phyloP scores from a whole-genome alignment of 2,113 vertebrate species.

The Rhabdomys dilectus region DNA sequence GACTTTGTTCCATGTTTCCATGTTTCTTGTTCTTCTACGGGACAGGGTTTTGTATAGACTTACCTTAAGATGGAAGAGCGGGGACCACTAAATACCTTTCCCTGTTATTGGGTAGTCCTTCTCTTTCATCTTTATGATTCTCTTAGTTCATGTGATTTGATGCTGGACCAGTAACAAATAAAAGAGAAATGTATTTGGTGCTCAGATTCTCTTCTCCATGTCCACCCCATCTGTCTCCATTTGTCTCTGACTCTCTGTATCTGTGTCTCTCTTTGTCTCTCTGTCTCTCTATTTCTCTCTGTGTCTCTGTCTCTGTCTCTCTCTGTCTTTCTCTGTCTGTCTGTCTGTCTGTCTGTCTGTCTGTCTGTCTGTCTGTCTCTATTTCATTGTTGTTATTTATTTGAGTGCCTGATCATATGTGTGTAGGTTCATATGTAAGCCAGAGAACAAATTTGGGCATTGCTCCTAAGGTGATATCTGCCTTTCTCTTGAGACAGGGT shows the following conservation, averaged over 20 bases:
- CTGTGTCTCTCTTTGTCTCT: background rate
- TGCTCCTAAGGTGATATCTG: background rate
- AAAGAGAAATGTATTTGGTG: background rate
- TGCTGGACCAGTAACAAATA: background rate
- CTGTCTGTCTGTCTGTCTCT: background rate
- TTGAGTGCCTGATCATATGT: background rate
- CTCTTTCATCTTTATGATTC: background rate
- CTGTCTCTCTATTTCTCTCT: too few relatives aligned
- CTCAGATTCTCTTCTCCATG: background rate
- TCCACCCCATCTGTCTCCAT: background rate
- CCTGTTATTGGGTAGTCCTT: background rate
- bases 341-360: too few relatives aligned
- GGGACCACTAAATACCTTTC: background rate
- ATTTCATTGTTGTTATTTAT: too few relatives aligned
- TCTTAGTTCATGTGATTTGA: background rate
- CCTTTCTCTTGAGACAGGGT: background rate
- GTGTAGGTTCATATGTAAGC: too few relatives aligned
- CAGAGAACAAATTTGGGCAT: background rate
- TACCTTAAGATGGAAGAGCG: too few relatives aligned
- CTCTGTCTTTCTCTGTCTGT: background rate
- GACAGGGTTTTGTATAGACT: accelerated
- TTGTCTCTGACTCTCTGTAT: background rate
- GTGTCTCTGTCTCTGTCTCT: too few relatives aligned
- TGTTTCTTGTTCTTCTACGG: background rate
- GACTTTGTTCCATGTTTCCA: background rate